A percentile compares a stretch with the other conserved stretches of the same genome.
Evolutionary conservation across 2,888 invertebrate species (phyloP).

Genomic region (Oscheius sp.): DNA sequence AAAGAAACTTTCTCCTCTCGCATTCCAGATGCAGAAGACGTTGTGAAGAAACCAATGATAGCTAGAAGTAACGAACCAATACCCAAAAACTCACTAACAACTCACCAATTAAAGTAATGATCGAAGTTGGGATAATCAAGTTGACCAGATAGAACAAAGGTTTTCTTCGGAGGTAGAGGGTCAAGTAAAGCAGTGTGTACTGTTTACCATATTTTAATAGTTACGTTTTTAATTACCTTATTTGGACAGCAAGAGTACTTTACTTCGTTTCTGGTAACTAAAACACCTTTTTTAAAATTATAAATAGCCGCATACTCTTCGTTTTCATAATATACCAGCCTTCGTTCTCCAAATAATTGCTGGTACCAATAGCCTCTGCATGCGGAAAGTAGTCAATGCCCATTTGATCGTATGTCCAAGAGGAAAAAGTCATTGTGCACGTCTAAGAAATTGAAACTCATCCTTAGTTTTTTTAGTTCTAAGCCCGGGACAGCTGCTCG

Average conservation of each 20-base stretch:
- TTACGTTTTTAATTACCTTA: too few relatives aligned
- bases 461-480: too few relatives aligned
- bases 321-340: conserved; percentile 68
- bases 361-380: conserved; percentile 64
- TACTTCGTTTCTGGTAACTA: conserved; percentile 61
- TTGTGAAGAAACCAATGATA: conserved; percentile 72
- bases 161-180: conserved; percentile 64
- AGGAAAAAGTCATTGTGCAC: conserved; percentile 68
- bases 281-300: conserved; percentile 36
- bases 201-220: too few relatives aligned
- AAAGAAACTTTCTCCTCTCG: conserved; percentile 73
- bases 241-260: conserved; percentile 69
- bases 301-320: conserved; percentile 37
- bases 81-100: background rate
- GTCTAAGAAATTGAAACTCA: conserved; percentile 48
- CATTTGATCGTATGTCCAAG: conserved; percentile 69
- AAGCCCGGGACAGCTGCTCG: too few relatives aligned
- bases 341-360: conserved; percentile 68
- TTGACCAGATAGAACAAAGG: conserved; percentile 70
- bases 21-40: conserved; percentile 72
- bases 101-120: conserved; percentile 64
- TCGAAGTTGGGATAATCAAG: conserved; percentile 69
- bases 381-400: conserved; percentile 69
- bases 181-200: conserved; percentile 67
- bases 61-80: conserved; percentile 53